Conservation (phyloP, 2,797 vertebrate species). For the Coregonus sp. region DNA sequence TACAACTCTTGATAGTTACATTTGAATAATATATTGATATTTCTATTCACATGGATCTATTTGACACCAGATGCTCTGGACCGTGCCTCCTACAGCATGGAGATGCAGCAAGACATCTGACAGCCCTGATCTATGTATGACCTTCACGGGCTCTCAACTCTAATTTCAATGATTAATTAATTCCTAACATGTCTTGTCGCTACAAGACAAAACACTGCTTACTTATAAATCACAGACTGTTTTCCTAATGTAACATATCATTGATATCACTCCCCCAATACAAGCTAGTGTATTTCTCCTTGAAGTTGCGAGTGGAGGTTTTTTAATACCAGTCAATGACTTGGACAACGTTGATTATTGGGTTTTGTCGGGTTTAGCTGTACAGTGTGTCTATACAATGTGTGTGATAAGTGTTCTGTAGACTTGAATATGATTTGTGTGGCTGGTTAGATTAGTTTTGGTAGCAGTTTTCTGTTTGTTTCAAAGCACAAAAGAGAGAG, state of each 20-base stretch:
- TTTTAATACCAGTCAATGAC: constrained; percentile 40
- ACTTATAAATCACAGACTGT: constrained; percentile 51
- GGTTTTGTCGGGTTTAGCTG: constrained; percentile 37
- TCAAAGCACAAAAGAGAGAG: constrained; percentile 21
- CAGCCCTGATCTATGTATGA: background rate
- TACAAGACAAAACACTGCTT: constrained; percentile 35
- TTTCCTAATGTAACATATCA: constrained; percentile 48
- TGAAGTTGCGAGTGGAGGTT: constrained; percentile 14
- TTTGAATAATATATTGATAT: constrained; percentile 43
- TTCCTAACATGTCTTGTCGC: constrained; percentile 56
- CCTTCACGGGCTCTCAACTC: constrained; percentile 23
- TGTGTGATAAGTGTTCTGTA: constrained; percentile 50
- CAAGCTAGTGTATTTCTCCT: constrained; percentile 24
- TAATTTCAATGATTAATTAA: constrained; percentile 29
- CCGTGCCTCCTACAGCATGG: constrained; percentile 39
- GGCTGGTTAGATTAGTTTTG: constrained; percentile 48
- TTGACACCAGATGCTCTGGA: constrained; percentile 22
- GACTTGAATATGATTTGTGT: constrained; percentile 66
- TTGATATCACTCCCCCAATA: constrained; percentile 37
- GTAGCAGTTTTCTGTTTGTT: constrained; percentile 27
- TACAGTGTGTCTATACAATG: constrained; percentile 42
- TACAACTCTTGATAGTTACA: constrained; percentile 24
- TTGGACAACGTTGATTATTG: constrained; percentile 46
- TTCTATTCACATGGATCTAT: constrained; percentile 25
- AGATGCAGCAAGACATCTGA: constrained; percentile 17